Percentiles rank a stretch among this genome's conserved stretches.
These are phyloP conservation scores for Brachypterus glaber DNA, from an alignment of 2,888 invertebrate genomes.

Conservation along the genomic window DNA sequence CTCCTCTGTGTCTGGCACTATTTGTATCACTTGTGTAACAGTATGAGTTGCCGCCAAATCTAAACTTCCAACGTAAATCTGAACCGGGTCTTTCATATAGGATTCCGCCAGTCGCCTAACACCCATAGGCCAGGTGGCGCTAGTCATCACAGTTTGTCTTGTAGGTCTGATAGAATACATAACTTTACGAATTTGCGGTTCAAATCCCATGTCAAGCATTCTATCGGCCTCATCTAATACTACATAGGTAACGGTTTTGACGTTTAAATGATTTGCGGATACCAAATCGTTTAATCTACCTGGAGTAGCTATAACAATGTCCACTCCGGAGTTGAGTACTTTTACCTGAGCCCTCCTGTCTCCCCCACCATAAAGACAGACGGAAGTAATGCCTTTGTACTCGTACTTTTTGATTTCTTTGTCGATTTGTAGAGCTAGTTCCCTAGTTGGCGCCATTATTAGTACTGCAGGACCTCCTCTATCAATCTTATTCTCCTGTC, in stretches of 20 bases:
- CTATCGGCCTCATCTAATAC: conserved; percentile 89
- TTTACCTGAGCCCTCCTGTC: conserved; percentile 70
- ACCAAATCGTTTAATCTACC: conserved; percentile 89
- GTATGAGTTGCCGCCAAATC: conserved; percentile 86
- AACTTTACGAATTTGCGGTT: conserved; percentile 78
- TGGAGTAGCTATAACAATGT: conserved; percentile 92
- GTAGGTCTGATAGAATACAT: conserved; percentile 75
- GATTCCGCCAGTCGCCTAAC: conserved; percentile 76
- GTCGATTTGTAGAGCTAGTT: conserved; percentile 87
- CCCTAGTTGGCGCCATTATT: conserved; percentile 86
- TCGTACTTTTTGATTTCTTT: conserved; percentile 83
- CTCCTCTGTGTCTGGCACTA: conserved; percentile 58
- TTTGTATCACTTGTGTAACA: conserved; percentile 69
- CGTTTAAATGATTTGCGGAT: conserved; percentile 55
- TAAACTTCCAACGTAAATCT: conserved; percentile 78
- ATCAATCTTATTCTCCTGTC: conserved; percentile 65
- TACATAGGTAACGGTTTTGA: conserved; percentile 74
- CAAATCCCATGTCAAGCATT: conserved; percentile 82
- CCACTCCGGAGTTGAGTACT: conserved; percentile 66
- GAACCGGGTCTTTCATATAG: conserved; percentile 84
- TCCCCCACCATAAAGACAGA: conserved; percentile 89
- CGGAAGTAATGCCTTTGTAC: conserved; percentile 77
- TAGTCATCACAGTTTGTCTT: conserved; percentile 92
- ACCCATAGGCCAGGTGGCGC: conserved; percentile 89
- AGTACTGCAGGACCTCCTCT: conserved; percentile 78